A percentile compares a stretch with the other conserved stretches of the same genome.
Conservation (phyloP, 2,797 vertebrate species). For the Cyprinella venusta region DNA sequence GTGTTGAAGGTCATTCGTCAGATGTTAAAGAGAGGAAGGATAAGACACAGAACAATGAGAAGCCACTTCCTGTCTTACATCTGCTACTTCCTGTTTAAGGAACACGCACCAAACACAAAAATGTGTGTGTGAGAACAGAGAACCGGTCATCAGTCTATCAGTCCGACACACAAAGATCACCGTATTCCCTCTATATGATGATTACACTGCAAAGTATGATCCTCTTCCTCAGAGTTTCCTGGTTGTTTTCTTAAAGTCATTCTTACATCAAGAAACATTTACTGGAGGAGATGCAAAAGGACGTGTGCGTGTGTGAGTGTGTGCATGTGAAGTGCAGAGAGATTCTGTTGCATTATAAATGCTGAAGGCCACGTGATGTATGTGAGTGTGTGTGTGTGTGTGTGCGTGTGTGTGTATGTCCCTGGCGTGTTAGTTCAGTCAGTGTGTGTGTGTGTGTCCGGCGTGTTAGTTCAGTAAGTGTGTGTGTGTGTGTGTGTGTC, state of each 20-base stretch:
- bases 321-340: no score
- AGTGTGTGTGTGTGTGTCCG: slow-evolving; percentile 27
- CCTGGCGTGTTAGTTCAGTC: no score
- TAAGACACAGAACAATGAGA: slow-evolving; percentile 47
- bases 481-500: no score
- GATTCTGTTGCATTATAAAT: no score
- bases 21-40: slow-evolving; percentile 30
- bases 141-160: not conserved
- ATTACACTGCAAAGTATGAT: no score
- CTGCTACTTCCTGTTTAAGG: slow-evolving; percentile 53
- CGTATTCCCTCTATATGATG: not conserved
- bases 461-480: no score
- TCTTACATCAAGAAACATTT: no score
- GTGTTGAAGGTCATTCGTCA: not conserved
- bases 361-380: no score
- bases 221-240: no score
- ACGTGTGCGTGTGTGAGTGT: no score
- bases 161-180: not conserved
- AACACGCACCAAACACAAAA: slow-evolving; percentile 48
- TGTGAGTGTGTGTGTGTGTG: not conserved
- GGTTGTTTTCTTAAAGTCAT: no score
- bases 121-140: not conserved
- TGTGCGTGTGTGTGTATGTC: slow-evolving; percentile 7
- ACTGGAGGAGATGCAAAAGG: no score
- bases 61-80: slow-evolving; percentile 51